A percentile compares a stretch with the other conserved stretches of the same genome.
phyloP scores from a whole-genome alignment of 2,113 vertebrate species.

The Neopipo cinnamomea region DNA sequence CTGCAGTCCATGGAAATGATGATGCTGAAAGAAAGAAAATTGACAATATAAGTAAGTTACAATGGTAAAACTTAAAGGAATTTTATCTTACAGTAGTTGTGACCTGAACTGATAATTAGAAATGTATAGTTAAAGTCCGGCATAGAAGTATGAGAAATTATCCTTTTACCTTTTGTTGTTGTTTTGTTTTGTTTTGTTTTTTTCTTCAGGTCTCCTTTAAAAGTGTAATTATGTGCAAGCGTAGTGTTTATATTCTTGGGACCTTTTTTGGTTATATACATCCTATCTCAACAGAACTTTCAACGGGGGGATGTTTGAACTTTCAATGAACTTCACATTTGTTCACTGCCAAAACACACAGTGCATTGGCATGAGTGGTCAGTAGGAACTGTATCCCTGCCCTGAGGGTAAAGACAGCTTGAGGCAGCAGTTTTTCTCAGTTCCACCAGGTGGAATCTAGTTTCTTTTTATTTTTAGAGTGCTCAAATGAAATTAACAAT shows the following conservation, averaged over 20 bases:
- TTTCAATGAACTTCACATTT: background rate
- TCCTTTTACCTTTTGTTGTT: background rate
- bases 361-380: background rate
- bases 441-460: background rate
- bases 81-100: background rate
- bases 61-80: background rate
- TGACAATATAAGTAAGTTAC: conserved; percentile 75
- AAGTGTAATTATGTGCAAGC: background rate
- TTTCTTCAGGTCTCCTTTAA: background rate
- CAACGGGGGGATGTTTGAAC: background rate
- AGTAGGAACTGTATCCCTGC: background rate
- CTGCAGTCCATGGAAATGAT: conserved; percentile 41
- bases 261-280: background rate
- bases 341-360: background rate
- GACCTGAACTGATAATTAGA: background rate
- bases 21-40: conserved; percentile 50
- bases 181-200: background rate
- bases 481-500: background rate
- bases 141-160: background rate
- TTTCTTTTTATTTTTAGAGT: background rate
- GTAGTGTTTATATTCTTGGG: background rate
- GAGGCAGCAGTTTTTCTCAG: background rate
- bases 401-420: background rate
- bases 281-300: background rate
- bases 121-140: background rate